Conservation (phyloP, 2,888 invertebrate species). For the Pterostichus madidus region DNA sequence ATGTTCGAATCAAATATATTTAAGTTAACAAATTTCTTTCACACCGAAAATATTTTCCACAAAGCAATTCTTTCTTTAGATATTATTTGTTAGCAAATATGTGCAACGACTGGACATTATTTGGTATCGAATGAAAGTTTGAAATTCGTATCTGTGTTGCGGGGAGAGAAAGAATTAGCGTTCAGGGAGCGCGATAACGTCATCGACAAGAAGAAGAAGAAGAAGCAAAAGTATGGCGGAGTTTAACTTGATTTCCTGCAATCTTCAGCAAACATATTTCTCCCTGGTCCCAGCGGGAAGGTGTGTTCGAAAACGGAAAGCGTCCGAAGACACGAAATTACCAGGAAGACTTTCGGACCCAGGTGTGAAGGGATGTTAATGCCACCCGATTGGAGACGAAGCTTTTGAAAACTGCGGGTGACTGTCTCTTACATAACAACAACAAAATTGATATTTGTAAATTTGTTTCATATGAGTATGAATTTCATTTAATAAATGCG, state of each 20-base stretch:
- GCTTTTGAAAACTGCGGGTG: constrained; percentile 35
- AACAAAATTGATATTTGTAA: neutral
- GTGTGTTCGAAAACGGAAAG: constrained; percentile 43
- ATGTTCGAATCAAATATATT: no score
- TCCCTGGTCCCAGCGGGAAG: constrained; percentile 23
- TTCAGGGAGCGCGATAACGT: constrained; percentile 36
- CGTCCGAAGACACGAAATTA: constrained; percentile 22
- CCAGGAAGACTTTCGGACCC: constrained; percentile 21
- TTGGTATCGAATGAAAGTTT: constrained; percentile 3
- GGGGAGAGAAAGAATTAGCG: neutral
- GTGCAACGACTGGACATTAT: neutral
- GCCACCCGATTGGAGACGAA: constrained; percentile 15
- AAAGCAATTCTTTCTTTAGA: no score
- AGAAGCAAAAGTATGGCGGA: constrained; percentile 15
- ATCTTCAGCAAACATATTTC: constrained; percentile 58
- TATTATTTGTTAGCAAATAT: no score
- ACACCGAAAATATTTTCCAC: no score
- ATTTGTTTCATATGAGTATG: constrained; percentile 11
- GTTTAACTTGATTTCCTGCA: constrained; percentile 58
- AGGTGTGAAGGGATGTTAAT: constrained; percentile 35
- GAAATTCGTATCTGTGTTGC: constrained; percentile 13
- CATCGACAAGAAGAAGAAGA: constrained; percentile 20
- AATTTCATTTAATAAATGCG: no score
- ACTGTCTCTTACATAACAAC: constrained; percentile 26
- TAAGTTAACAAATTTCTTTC: no score